Percentiles rank a stretch among this genome's conserved stretches.
phyloP scores from a whole-genome alignment of 2,888 invertebrate genomes.

The Choristoneura rosaceana region DNA sequence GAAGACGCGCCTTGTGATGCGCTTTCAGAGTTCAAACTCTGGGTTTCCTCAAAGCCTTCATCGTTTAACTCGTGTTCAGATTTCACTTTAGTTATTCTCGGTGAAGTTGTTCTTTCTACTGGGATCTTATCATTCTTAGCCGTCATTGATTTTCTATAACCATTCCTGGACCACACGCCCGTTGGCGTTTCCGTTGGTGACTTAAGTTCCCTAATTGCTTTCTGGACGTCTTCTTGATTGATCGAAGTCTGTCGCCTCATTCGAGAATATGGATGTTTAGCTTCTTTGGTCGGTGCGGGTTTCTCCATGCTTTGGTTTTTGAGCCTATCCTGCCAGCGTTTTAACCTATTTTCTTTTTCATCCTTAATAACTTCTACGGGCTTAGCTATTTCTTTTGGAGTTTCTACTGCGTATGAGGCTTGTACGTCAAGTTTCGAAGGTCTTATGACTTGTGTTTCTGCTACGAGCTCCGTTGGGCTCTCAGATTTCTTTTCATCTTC shows the following conservation, averaged over 20 bases:
- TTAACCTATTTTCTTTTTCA: slow-evolving; percentile 86
- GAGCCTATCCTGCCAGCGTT: slow-evolving; percentile 89
- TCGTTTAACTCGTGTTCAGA: slow-evolving; percentile 92
- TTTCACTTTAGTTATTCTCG: slow-evolving; percentile 82
- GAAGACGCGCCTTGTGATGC: slow-evolving; percentile 94
- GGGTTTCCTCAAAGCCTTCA: slow-evolving; percentile 96
- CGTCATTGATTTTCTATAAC: slow-evolving; percentile 70
- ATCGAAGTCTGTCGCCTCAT: slow-evolving; percentile 88
- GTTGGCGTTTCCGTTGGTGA: slow-evolving; percentile 87
- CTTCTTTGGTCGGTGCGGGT: slow-evolving; percentile 74
- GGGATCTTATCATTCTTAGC: slow-evolving; percentile 62
- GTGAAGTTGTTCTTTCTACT: slow-evolving; percentile 70
- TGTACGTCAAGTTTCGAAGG: slow-evolving; percentile 83
- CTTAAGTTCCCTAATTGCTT: slow-evolving; percentile 88
- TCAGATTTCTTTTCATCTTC: slow-evolving; percentile 84
- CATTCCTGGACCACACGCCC: slow-evolving; percentile 85
- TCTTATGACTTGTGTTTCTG: slow-evolving; percentile 83
- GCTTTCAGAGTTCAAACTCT: slow-evolving; percentile 94
- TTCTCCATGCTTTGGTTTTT: slow-evolving; percentile 84
- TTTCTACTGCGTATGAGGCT: slow-evolving; percentile 79
- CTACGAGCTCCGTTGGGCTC: slow-evolving; percentile 73
- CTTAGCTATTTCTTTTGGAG: slow-evolving; percentile 69
- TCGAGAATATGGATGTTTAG: slow-evolving; percentile 75
- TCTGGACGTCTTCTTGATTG: slow-evolving; percentile 89
- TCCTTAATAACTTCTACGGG: slow-evolving; percentile 70